Evolutionary conservation across 2,113 vertebrate genomes (phyloP).

Genomic region (Argyrosomus japonicus): DNA sequence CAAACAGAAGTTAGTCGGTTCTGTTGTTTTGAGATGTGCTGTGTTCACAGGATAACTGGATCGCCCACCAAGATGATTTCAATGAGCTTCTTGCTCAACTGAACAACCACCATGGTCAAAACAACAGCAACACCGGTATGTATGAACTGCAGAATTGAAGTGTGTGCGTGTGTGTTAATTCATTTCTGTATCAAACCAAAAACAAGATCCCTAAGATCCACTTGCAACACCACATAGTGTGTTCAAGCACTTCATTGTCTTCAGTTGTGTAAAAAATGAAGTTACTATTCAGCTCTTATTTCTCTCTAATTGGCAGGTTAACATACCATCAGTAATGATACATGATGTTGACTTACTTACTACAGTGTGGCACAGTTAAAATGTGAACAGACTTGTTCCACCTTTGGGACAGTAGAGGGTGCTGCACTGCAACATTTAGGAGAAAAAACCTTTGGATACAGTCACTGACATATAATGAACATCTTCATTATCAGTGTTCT

Average conservation of each 20-base stretch:
- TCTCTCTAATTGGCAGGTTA: neutral
- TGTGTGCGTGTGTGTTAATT: neutral
- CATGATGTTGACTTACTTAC: neutral
- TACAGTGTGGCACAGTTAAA: neutral
- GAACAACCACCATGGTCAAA: conserved; percentile 90
- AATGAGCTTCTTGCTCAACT: conserved; percentile 95
- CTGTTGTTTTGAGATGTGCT: neutral
- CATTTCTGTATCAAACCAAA: neutral
- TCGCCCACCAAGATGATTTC: conserved; percentile 98
- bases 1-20: neutral
- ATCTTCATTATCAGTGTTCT: neutral
- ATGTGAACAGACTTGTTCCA: neutral
- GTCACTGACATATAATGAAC: neutral
- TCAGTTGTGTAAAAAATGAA: neutral
- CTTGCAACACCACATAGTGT: neutral
- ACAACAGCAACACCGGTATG: conserved; percentile 62
- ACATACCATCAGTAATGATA: neutral
- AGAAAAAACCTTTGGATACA: neutral
- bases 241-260: neutral
- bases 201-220: neutral
- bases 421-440: conserved; percentile 52
- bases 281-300: neutral
- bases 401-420: conserved; percentile 64
- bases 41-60: conserved; percentile 94
- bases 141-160: neutral